Evolutionary conservation across 2,113 vertebrate species (phyloP).

Genomic region (Heliornis fulica): DNA sequence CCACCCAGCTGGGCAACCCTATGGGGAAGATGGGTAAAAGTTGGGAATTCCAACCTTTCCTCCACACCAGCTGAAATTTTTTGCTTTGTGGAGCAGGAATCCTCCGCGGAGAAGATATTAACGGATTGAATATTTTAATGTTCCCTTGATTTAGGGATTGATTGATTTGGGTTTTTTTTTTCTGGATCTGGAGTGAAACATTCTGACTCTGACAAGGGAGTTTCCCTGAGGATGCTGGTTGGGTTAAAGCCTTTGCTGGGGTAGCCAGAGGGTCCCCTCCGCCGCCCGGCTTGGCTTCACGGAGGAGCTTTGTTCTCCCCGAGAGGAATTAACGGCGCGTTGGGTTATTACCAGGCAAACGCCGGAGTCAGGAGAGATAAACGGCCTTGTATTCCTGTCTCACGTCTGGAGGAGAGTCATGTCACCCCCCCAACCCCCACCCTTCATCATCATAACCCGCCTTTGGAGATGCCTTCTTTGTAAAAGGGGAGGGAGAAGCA

Average conservation of each 20-base stretch:
- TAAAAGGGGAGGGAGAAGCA: neutral
- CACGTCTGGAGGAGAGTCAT: neutral
- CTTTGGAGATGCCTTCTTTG: neutral
- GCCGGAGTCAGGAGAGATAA: neutral
- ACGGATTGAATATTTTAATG: neutral
- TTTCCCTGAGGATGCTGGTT: neutral
- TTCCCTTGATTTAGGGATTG: too few relatives aligned
- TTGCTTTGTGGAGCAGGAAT: conserved; percentile 1
- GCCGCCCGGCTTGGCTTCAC: neutral
- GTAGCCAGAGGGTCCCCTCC: neutral
- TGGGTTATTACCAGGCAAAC: neutral
- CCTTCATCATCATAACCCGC: neutral
- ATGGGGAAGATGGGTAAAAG: neutral
- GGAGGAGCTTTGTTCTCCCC: conserved; percentile 48
- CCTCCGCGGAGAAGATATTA: neutral
- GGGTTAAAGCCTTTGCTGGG: neutral
- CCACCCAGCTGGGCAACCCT: neutral
- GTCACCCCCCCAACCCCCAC: neutral
- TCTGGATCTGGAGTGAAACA: neutral
- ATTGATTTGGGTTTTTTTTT: too few relatives aligned
- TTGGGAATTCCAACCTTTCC: neutral
- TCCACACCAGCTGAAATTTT: neutral
- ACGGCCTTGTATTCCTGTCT: neutral
- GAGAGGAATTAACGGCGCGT: neutral
- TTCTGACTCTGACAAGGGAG: accelerated